These are phyloP conservation scores for Sula dactylatra DNA, from an alignment of 2,113 vertebrate genomes.

Conservation along the genomic window DNA sequence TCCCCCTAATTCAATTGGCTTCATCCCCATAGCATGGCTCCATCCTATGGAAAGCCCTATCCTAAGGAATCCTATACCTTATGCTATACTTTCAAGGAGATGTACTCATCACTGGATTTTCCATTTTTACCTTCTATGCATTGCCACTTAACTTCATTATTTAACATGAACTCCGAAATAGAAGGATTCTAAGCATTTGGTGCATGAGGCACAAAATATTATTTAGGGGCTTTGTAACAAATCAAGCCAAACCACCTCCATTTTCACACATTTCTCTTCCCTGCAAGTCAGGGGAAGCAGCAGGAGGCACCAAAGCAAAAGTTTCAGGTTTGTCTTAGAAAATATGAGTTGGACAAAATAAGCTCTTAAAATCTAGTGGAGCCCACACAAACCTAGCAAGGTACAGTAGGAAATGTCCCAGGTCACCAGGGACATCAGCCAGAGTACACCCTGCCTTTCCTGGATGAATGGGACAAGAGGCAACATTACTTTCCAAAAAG, in stretches of 20 bases:
- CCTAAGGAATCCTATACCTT: not conserved
- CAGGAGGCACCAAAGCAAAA: not conserved
- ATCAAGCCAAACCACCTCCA: not conserved
- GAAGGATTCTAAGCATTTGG: not conserved
- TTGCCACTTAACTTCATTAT: not conserved
- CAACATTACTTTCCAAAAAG: not conserved
- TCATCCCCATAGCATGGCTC: not conserved
- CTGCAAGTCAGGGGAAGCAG: not conserved
- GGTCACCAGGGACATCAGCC: not conserved
- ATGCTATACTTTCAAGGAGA: not conserved
- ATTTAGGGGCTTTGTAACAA: not conserved
- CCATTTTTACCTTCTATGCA: not conserved
- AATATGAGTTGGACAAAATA: not conserved
- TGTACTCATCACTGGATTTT: not conserved
- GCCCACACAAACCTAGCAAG: not conserved
- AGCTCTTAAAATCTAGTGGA: not conserved
- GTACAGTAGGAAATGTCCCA: not conserved
- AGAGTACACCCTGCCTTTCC: not conserved
- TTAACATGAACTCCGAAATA: not conserved
- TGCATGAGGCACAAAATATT: not conserved
- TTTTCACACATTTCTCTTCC: not conserved
- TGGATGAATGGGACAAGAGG: not conserved
- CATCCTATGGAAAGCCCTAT: not conserved
- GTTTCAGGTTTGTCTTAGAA: not conserved
- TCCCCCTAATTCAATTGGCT: not conserved